Evolutionary conservation across 2,113 vertebrate species (phyloP).

Genomic region (Menidia beryllina): DNA sequence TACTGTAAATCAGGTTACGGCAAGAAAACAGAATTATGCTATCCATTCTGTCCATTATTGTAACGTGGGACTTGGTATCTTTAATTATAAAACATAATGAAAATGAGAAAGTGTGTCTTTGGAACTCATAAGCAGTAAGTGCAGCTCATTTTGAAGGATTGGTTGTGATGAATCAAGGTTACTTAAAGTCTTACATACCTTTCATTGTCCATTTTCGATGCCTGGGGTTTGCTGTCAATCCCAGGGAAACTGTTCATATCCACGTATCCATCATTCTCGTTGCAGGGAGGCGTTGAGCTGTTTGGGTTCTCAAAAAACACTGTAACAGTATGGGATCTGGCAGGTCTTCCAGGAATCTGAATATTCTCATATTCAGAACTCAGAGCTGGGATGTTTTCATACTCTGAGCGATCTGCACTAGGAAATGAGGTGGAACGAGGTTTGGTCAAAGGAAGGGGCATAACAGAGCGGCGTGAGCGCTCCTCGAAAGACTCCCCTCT

Average conservation of each 20-base stretch:
- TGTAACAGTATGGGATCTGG: conserved; percentile 89
- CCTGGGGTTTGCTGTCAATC: conserved; percentile 89
- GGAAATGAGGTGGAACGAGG: conserved; percentile 98
- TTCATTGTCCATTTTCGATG: conserved; percentile 87
- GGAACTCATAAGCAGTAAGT: neutral
- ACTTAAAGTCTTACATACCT: conserved; percentile 83
- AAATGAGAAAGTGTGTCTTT: neutral
- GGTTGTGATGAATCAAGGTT: neutral
- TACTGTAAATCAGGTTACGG: too few relatives aligned
- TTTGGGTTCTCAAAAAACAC: conserved; percentile 95
- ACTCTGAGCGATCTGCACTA: conserved; percentile 95
- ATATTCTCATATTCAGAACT: conserved; percentile 98
- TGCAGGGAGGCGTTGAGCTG: conserved; percentile 83
- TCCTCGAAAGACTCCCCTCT: conserved; percentile 97
- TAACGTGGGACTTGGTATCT: too few relatives aligned
- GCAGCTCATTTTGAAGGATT: neutral
- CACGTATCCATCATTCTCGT: conserved; percentile 97
- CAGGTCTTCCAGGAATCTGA: conserved; percentile 89
- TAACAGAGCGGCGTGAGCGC: conserved; percentile 88
- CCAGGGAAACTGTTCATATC: conserved; percentile 98
- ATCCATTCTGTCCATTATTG: too few relatives aligned
- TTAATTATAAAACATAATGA: neutral
- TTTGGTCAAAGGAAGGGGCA: conserved; percentile 93
- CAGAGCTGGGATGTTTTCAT: conserved; percentile 97
- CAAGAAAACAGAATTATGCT: too few relatives aligned